A percentile compares a stretch with the other conserved stretches of the same genome.
Evolutionary conservation across 2,888 invertebrate species (phyloP).

Genomic region (Eristalinus aeneus): DNA sequence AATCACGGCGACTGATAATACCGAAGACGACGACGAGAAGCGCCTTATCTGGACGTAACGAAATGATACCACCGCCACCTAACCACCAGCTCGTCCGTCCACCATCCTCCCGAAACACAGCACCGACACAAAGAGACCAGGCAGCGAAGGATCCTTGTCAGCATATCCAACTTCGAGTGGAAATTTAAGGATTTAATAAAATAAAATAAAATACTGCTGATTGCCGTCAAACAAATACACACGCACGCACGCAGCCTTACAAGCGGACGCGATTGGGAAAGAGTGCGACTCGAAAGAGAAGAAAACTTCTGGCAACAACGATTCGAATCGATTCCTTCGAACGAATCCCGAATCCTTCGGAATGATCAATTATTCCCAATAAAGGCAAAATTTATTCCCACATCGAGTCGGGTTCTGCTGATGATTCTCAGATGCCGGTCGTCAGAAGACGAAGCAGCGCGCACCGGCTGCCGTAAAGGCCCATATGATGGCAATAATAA

Average conservation of each 20-base stretch:
- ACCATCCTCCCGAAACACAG: not conserved
- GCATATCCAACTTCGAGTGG: constrained; percentile 63
- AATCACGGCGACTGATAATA: constrained; percentile 69
- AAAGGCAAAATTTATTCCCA: constrained; percentile 69
- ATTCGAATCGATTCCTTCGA: constrained; percentile 52
- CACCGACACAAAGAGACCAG: not conserved
- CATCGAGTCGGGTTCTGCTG: constrained; percentile 42
- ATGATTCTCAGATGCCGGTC: not conserved
- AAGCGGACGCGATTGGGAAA: no score
- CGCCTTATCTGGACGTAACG: constrained; percentile 45
- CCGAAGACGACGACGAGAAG: constrained; percentile 50
- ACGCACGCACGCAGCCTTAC: not conserved
- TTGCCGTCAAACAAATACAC: constrained; percentile 37
- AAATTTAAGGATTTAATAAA: constrained; percentile 71
- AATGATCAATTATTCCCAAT: constrained; percentile 71
- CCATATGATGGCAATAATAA: constrained; percentile 69
- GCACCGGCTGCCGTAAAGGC: constrained; percentile 68
- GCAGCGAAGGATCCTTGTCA: constrained; percentile 49
- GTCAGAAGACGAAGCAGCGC: constrained; percentile 15
- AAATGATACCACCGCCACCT: constrained; percentile 26
- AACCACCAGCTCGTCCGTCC: not conserved
- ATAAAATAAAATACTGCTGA: constrained; percentile 71
- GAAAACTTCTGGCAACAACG: constrained; percentile 43
- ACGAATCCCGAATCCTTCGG: constrained; percentile 53
- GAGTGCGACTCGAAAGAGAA: not conserved